phyloP scores from a whole-genome alignment of 2,888 invertebrate genomes.

The Druceiella hillmani region DNA sequence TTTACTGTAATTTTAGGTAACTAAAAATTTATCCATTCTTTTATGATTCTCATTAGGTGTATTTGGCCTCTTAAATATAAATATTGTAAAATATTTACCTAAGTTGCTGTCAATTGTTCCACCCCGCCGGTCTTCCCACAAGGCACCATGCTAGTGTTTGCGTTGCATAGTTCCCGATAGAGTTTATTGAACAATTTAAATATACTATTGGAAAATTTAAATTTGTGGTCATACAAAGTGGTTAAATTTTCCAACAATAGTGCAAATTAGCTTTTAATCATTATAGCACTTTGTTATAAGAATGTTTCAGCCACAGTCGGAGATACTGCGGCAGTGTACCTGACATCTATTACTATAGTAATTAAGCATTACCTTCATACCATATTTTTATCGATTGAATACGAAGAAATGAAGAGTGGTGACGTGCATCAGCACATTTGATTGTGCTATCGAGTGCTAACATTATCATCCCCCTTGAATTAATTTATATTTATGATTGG shows the following conservation, averaged over 20 bases:
- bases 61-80: background rate
- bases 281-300: no score
- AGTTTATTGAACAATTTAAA: no score
- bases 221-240: no score
- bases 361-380: no score
- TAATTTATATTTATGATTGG: no score
- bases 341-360: slow-evolving; percentile 33
- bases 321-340: slow-evolving; percentile 41
- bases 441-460: no score
- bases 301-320: background rate
- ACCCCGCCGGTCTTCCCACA: slow-evolving; percentile 37
- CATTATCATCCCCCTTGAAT: no score
- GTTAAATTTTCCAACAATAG: background rate
- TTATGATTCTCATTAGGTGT: slow-evolving; percentile 31
- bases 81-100: slow-evolving; percentile 33
- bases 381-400: no score
- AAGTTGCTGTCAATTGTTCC: slow-evolving; percentile 41
- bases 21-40: slow-evolving; percentile 46
- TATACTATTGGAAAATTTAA: no score
- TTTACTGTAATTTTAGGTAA: slow-evolving; percentile 50
- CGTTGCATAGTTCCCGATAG: slow-evolving; percentile 1
- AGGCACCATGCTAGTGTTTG: slow-evolving; percentile 20
- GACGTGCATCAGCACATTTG: no score
- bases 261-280: background rate
- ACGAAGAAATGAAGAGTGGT: no score